phyloP scores from a whole-genome alignment of 2,888 invertebrate genomes.

The Teleogryllus oceanicus region DNA sequence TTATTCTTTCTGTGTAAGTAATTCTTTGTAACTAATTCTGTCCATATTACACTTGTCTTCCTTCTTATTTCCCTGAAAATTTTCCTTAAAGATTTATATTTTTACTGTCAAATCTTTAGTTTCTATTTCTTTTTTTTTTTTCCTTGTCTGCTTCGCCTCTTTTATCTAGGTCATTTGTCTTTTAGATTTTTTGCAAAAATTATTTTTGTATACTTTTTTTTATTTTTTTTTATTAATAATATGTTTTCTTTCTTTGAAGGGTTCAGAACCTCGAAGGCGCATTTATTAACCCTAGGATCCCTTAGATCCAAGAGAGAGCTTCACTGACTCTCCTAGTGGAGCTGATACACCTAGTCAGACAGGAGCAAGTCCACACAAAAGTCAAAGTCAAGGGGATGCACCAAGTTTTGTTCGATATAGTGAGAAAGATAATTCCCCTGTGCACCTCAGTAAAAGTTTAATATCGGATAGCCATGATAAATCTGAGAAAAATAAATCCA shows the following conservation, averaged over 20 bases:
- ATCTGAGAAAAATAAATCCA: not conserved
- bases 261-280: constrained; percentile 38
- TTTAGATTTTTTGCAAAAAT: no score
- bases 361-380: constrained; percentile 26
- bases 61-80: no score
- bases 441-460: not conserved
- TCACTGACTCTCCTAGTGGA: constrained; percentile 33
- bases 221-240: not conserved
- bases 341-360: constrained; percentile 33
- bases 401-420: not conserved
- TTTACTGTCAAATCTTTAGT: no score
- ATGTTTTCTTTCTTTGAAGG: constrained; percentile 20
- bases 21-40: no score
- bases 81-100: no score
- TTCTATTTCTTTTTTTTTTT: no score
- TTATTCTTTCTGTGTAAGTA: no score
- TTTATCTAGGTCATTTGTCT: no score
- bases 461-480: constrained; percentile 4
- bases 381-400: constrained; percentile 30
- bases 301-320: constrained; percentile 39
- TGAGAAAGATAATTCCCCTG: not conserved
- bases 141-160: no score
- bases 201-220: not conserved
- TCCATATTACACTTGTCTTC: no score
- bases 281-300: constrained; percentile 39